Conservation (phyloP, 2,888 invertebrate species). For the Itoplectis maculator region DNA sequence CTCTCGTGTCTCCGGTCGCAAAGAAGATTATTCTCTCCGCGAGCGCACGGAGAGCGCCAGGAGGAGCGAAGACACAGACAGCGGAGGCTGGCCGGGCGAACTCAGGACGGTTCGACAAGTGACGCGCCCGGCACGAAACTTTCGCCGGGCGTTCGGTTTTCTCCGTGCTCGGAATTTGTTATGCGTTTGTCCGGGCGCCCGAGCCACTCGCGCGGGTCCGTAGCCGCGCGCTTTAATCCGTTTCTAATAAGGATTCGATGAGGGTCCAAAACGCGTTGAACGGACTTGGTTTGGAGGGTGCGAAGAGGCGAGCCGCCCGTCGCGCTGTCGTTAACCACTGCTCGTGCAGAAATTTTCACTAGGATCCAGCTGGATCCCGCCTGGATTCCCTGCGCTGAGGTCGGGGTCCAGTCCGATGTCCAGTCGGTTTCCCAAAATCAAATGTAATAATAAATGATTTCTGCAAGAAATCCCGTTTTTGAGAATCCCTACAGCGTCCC, state of each 20-base stretch:
- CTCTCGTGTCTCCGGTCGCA: slow-evolving; percentile 27
- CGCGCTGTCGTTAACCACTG: too few species aligned
- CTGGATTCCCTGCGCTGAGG: too few species aligned
- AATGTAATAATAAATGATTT: too few species aligned
- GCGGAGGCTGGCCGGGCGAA: background rate
- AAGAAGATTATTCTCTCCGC: slow-evolving; percentile 58
- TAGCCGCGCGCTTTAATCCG: slow-evolving; percentile 47
- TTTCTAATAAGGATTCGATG: slow-evolving; percentile 55
- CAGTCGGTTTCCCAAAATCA: too few species aligned
- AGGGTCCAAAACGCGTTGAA: slow-evolving; percentile 6
- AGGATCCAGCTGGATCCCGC: too few species aligned
- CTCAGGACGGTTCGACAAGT: slow-evolving; percentile 7
- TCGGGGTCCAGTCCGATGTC: too few species aligned
- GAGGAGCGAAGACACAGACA: background rate
- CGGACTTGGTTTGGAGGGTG: too few species aligned
- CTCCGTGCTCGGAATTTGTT: slow-evolving; percentile 62
- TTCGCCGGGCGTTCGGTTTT: slow-evolving; percentile 41
- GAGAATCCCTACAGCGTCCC: too few species aligned
- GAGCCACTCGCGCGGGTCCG: slow-evolving; percentile 1
- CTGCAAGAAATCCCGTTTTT: too few species aligned
- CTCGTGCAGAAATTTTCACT: too few species aligned
- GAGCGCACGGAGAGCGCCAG: background rate
- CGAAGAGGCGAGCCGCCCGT: too few species aligned
- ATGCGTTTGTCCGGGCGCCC: slow-evolving; percentile 35
- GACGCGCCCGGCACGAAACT: slow-evolving; percentile 27